These are phyloP conservation scores for Scaptomyza reducta DNA, from an alignment of 2,888 invertebrate species.

Conservation along the genomic window DNA sequence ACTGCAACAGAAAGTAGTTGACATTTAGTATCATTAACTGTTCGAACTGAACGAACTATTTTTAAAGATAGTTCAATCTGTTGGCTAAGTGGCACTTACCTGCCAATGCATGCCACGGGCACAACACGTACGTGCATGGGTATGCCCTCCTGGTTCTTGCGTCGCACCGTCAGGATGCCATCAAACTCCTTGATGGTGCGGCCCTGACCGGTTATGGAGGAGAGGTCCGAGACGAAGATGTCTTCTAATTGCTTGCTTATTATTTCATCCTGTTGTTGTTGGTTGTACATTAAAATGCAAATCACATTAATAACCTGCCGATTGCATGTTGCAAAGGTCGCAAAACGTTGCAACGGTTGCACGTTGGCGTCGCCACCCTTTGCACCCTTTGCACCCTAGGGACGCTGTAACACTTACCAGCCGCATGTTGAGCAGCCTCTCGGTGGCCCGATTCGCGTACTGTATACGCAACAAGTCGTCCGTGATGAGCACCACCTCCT, in stretches of 20 bases:
- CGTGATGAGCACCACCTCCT: conserved; percentile 94
- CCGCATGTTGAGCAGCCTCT: conserved; percentile 90
- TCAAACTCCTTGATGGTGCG: conserved; percentile 90
- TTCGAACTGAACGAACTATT: too few relatives aligned
- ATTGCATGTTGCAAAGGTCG: conserved; percentile 10
- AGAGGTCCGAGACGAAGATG: conserved; percentile 84
- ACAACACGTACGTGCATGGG: conserved; percentile 91
- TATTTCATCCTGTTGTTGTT: conserved; percentile 82
- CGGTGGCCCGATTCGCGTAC: conserved; percentile 95
- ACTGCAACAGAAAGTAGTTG: conserved; percentile 72
- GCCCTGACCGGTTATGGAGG: conserved; percentile 87
- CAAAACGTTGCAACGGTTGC: too few relatives aligned
- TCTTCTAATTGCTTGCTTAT: conserved; percentile 84
- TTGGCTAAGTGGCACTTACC: conserved; percentile 81
- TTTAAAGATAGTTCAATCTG: too few relatives aligned
- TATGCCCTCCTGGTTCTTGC: conserved; percentile 91
- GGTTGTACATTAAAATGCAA: conserved; percentile 36
- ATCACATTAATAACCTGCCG: conserved; percentile 55
- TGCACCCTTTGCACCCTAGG: too few relatives aligned
- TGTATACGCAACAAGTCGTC: conserved; percentile 93
- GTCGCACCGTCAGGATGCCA: conserved; percentile 89
- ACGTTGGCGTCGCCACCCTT: background rate
- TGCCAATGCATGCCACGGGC: conserved; percentile 89
- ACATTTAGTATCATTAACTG: too few relatives aligned
- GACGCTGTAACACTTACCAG: conserved; percentile 84